Evolutionary conservation across 2,113 vertebrate species (phyloP), one percentile per base, ranked within the genome.

Genomic region (Calidris pugnax): DNA sequence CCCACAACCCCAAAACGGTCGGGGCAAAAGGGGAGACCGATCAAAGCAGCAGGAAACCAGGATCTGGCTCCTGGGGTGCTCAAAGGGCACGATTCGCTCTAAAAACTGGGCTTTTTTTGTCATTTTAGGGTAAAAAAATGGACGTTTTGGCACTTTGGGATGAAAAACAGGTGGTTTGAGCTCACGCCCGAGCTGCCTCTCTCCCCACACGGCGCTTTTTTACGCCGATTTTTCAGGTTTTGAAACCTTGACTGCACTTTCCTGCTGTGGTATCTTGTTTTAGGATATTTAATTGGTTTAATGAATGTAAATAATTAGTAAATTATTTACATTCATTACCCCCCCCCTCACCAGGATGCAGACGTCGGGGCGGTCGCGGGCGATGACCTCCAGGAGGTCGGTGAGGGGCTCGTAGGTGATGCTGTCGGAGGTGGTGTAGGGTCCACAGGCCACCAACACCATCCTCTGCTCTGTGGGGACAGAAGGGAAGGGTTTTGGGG

Each of bases 281-380:
- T 14, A 3, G 10, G 3, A 8, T 1, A 3, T 1, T 2, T 4
- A 13, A 30, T 7, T 0, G 4, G 19, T 7, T 59, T 22, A 30
- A 15, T 50, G 14, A 8, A 8, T 12, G 14, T 4, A 32, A 50
- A 26, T 14, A 22, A 57, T 21, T 47, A 47, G 20, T 47, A 47
- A 47, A n/a, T n/a, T n/a, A n/a, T n/a, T n/a, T n/a, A n/a, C n/a
- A n/a, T n/a, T n/a, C n/a, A n/a, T n/a, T n/a, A n/a, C n/a, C n/a
- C n/a, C n/a, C n/a, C n/a, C n/a, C n/a, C 97, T 89, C 97, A 99
- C 99, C 99, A 99, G 98, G 75, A 99, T 39, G 87, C 99, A 99
- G 80, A 99, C 97, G 15, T 99, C 98, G 1, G 99, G 99, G 33
- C 93, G 98, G 96, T 99, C 98, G 2, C 95, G 98, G 86, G 95